phyloP scores from a whole-genome alignment of 2,888 invertebrate genomes.

The Electrophaes corylata region DNA sequence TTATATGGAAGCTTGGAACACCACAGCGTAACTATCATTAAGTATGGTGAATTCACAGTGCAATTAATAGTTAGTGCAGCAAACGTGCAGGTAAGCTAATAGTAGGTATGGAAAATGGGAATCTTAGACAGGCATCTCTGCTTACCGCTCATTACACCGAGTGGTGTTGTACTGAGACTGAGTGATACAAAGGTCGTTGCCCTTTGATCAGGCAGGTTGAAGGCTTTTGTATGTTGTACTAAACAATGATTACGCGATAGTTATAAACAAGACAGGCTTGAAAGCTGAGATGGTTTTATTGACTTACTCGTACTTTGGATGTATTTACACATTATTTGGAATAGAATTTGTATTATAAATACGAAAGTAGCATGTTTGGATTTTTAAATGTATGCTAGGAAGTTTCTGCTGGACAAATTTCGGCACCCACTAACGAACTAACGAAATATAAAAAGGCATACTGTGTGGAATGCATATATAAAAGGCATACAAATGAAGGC shows the following conservation, averaged over 20 bases:
- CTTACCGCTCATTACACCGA: slow-evolving; percentile 39
- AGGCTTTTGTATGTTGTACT: slow-evolving; percentile 13
- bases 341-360: background rate
- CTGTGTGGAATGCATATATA: too few relatives aligned
- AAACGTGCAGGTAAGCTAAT: slow-evolving; percentile 5
- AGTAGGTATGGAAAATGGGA: slow-evolving; percentile 25
- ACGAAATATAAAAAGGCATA: too few relatives aligned
- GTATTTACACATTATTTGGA: background rate
- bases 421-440: too few relatives aligned
- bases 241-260: background rate
- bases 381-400: too few relatives aligned
- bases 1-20: slow-evolving; percentile 8
- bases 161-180: slow-evolving; percentile 27
- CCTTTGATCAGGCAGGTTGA: slow-evolving; percentile 36
- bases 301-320: background rate
- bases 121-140: slow-evolving; percentile 36
- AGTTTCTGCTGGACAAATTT: too few relatives aligned
- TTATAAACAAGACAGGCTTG: background rate
- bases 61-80: slow-evolving; percentile 6
- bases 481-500: too few relatives aligned
- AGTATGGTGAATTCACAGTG: slow-evolving; percentile 6
- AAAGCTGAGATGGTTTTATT: background rate
- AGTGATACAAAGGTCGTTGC: slow-evolving; percentile 34
- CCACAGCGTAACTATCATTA: slow-evolving; percentile 9
- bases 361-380: too few relatives aligned